These are phyloP conservation scores for Botia kubotai DNA, from an alignment of 2,797 vertebrate species.

Conservation along the genomic window DNA sequence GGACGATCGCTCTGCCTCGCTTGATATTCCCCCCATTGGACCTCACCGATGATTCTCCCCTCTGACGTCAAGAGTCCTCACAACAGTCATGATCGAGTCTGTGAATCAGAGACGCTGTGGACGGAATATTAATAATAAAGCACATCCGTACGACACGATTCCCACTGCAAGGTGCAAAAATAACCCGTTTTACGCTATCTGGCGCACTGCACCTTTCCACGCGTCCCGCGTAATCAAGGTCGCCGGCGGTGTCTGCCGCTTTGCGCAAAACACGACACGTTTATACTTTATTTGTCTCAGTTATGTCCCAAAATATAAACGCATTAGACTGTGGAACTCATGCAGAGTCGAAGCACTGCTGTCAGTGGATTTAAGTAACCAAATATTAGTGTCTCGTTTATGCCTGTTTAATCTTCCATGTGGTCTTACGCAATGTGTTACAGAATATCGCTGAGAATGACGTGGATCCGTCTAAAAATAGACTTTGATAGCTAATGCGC, in stretches of 20 bases:
- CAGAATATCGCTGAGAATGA: neutral
- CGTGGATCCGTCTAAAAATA: neutral
- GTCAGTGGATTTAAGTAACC: neutral
- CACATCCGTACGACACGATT: slow-evolving; percentile 28
- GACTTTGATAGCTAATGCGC: no score
- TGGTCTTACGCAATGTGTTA: slow-evolving; percentile 10
- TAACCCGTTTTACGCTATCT: neutral
- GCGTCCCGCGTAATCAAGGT: slow-evolving; percentile 4
- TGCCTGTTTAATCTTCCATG: neutral
- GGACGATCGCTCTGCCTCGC: slow-evolving; percentile 72
- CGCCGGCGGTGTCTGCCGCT: neutral
- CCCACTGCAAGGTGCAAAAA: slow-evolving; percentile 7
- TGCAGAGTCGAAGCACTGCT: neutral
- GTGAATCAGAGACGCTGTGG: slow-evolving; percentile 66
- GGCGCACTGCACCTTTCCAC: neutral
- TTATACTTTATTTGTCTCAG: neutral
- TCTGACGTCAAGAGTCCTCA: slow-evolving; percentile 91
- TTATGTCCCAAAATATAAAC: neutral
- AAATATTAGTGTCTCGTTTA: neutral
- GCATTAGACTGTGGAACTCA: neutral
- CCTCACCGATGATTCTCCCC: slow-evolving; percentile 83
- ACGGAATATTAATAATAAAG: slow-evolving; percentile 57
- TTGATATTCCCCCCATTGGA: slow-evolving; percentile 82
- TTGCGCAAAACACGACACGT: slow-evolving; percentile 12
- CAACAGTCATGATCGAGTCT: slow-evolving; percentile 81